Percentiles rank a stretch among this genome's conserved stretches.
phyloP scores from a whole-genome alignment of 53 echinoderm and acorn worm species.

The Hippasteria phrygiana region DNA sequence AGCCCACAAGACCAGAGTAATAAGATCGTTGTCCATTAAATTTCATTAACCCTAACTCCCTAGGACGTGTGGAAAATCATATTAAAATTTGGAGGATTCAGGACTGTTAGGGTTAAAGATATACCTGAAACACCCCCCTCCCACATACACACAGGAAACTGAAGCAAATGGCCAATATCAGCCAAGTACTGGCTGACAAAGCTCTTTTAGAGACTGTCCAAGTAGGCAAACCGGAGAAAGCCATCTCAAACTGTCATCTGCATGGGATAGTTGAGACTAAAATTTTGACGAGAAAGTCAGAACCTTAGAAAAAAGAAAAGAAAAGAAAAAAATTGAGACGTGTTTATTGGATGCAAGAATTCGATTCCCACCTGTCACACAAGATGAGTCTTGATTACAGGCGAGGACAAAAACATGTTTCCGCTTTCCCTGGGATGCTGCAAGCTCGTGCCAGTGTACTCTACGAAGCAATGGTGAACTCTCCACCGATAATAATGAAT shows the following conservation, averaged over 20 bases:
- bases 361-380: slow-evolving; percentile 7
- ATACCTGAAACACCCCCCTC: not conserved
- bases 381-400: slow-evolving; percentile 2
- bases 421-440: not conserved
- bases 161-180: not conserved
- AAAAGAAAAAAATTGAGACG: not conserved
- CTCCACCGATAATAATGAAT: not conserved
- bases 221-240: not conserved
- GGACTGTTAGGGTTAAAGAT: not conserved
- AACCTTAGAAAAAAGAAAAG: not conserved
- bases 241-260: not conserved
- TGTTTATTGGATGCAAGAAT: not conserved
- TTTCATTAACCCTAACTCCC: too few species aligned
- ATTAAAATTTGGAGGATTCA: too few species aligned
- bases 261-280: not conserved
- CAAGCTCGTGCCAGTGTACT: not conserved
- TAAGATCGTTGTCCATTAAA: too few species aligned
- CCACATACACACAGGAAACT: not conserved
- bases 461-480: not conserved
- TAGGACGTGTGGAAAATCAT: too few species aligned
- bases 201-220: not conserved
- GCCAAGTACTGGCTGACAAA: not conserved
- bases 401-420: not conserved
- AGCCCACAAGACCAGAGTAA: too few species aligned
- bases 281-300: not conserved